Base-by-base conservation (phyloP, 2,888 invertebrate genomes). In the Chymomyza fuscimana region DNA sequence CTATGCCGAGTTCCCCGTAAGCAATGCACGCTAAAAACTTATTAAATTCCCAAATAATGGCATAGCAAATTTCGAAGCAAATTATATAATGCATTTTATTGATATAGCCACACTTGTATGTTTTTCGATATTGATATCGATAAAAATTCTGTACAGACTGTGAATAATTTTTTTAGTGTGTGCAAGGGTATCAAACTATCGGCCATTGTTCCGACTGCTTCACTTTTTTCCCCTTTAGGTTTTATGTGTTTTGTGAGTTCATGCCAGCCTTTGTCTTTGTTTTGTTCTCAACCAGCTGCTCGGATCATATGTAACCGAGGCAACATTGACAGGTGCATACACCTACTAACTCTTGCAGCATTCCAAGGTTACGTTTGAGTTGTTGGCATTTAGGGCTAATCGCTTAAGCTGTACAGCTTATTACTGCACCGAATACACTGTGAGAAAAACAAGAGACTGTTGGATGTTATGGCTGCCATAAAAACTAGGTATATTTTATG, bases 401-500 rank as follows among this genome's bases (percentile, higher is more conserved):
- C 58, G 7, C 29, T 29, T 58, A 58, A 58, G 58, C 58, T 25
- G 12, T 71, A 62, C 46, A 70, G 73, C 78, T 77, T 74, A 86
- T 77, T 75, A 72, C 74, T 73, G 67, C 61, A 74, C 59, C 67
- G 22, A 4, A 12, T 19, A 54, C 54, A 54, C 54, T 19, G 22
- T 22, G 19, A 19, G 54, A 16, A 54, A 54, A 9, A 1, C 0
- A n/a, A 54, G 54, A 19, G 9, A n/a, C 19, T 6, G 40, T 12
- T 1, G 4, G 12, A 46, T 46, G 5, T 12, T 46, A 4, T 25
- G 3, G 25, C 4, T 25, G 2, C 2, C 19, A 19, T 19, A 19
- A 19, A 19, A 19, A 19, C 19, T 19, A 19, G 19, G 1, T 19
- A 19, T 19, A 2, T 19, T 19, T 19, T 19, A 2, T 19, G 19